These are phyloP conservation scores for Alloplasta piceator DNA, from an alignment of 2,888 invertebrate genomes.

Conservation along the genomic window DNA sequence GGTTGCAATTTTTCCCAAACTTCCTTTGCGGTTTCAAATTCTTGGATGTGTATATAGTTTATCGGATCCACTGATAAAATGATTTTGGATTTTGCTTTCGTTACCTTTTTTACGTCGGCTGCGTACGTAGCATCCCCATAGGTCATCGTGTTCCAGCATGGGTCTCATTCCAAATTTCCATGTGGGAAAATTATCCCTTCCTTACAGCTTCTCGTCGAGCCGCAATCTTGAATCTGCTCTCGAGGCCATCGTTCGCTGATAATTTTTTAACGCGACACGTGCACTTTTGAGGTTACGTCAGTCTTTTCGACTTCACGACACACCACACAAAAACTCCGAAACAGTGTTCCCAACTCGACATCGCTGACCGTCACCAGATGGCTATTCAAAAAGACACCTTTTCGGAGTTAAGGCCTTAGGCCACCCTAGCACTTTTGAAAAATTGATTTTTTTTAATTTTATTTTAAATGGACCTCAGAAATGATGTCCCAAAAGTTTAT, in stretches of 20 bases:
- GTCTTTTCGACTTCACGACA: no score
- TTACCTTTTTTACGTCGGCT: constrained; percentile 51
- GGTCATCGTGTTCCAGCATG: constrained; percentile 40
- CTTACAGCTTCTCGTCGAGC: constrained; percentile 31
- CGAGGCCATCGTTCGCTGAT: neutral
- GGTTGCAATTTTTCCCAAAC: constrained; percentile 70
- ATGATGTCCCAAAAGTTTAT: no score
- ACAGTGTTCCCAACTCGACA: no score
- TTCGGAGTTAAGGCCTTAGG: no score
- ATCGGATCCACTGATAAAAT: constrained; percentile 70
- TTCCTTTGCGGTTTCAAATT: constrained; percentile 68
- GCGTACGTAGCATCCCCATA: constrained; percentile 40
- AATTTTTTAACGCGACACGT: constrained; percentile 4
- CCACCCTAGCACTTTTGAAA: no score
- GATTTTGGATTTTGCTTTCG: constrained; percentile 68
- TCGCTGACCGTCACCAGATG: no score
- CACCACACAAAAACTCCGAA: no score
- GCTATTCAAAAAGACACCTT: no score
- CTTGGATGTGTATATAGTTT: constrained; percentile 72
- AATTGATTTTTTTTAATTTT: no score
- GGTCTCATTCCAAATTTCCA: constrained; percentile 61
- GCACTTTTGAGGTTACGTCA: constrained; percentile 9
- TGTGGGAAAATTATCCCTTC: constrained; percentile 48
- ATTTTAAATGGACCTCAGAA: no score
- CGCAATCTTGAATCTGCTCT: constrained; percentile 22